Evolutionary conservation across 2,888 invertebrate species (phyloP).

Genomic region (Spodoptera picta): DNA sequence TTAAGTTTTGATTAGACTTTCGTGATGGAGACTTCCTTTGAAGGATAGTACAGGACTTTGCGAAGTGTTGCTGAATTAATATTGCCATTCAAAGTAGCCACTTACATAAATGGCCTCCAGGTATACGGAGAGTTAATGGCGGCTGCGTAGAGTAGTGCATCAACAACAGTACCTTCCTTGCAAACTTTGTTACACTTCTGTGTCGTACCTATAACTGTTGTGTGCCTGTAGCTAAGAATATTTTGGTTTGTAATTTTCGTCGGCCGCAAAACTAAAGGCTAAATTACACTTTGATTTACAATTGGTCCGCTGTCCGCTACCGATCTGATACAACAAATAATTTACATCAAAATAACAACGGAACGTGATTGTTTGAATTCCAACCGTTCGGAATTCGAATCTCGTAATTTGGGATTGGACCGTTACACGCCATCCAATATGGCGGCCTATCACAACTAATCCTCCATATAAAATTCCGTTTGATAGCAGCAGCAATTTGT

Average conservation of each 20-base stretch:
- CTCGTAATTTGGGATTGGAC: slow-evolving; percentile 20
- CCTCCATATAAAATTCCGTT: slow-evolving; percentile 43
- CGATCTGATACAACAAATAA: slow-evolving; percentile 1
- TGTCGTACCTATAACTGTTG: too few relatives aligned
- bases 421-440: slow-evolving; percentile 29
- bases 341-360: slow-evolving; percentile 8
- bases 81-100: slow-evolving; percentile 18
- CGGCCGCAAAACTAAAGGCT: too few relatives aligned
- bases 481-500: slow-evolving; percentile 29
- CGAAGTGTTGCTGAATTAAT: slow-evolving; percentile 18
- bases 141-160: too few relatives aligned
- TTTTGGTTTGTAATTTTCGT: too few relatives aligned
- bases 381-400: slow-evolving; percentile 11
- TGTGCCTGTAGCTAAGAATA: too few relatives aligned
- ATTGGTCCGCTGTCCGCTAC: too few relatives aligned
- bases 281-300: too few relatives aligned
- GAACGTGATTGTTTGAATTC: slow-evolving; percentile 8
- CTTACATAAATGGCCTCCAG: too few relatives aligned
- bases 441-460: slow-evolving; percentile 34
- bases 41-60: slow-evolving; percentile 11
- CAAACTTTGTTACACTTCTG: too few relatives aligned
- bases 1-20: slow-evolving; percentile 54
- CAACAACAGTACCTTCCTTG: too few relatives aligned
- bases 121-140: too few relatives aligned
- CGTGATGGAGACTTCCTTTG: slow-evolving; percentile 45